Evolutionary conservation across 2,888 invertebrate genomes (phyloP).

Genomic region (Elysia crispata): DNA sequence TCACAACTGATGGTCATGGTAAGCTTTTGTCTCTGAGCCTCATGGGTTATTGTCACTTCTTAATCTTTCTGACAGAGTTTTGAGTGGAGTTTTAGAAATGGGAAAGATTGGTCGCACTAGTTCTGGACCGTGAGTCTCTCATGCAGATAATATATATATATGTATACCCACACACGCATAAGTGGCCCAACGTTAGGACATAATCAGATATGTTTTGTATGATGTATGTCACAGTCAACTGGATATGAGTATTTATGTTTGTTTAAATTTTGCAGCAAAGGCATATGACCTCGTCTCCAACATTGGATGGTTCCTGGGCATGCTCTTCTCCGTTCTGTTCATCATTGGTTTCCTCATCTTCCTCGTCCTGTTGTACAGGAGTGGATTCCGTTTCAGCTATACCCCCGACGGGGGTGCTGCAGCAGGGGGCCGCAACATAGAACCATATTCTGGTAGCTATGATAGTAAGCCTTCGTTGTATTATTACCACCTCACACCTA

Average conservation of each 20-base stretch:
- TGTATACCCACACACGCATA: too few species aligned
- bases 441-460: slow-evolving; percentile 53
- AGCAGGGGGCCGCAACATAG: background rate
- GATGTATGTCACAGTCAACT: too few species aligned
- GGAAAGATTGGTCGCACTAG: too few species aligned
- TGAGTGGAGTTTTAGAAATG: too few species aligned
- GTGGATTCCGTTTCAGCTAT: slow-evolving; percentile 47
- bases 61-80: too few species aligned
- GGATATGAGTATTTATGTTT: too few species aligned
- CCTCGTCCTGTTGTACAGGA: slow-evolving; percentile 60
- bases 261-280: slow-evolving; percentile 57
- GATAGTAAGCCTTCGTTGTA: slow-evolving; percentile 53
- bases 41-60: too few species aligned
- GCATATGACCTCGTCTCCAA: slow-evolving; percentile 70
- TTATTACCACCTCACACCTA: slow-evolving; percentile 16
- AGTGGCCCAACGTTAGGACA: too few species aligned
- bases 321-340: slow-evolving; percentile 73
- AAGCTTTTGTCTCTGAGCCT: slow-evolving; percentile 18
- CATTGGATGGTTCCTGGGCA: slow-evolving; percentile 78
- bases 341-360: slow-evolving; percentile 70
- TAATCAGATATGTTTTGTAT: too few species aligned
- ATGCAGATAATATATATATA: too few species aligned
- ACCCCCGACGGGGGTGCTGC: background rate
- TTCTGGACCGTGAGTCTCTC: too few species aligned
- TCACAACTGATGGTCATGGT: slow-evolving; percentile 67